A percentile compares a stretch with the other conserved stretches of the same genome.
These are phyloP conservation scores for Stratiomys singularior DNA, from an alignment of 2,888 invertebrate genomes.

Conservation along the genomic window DNA sequence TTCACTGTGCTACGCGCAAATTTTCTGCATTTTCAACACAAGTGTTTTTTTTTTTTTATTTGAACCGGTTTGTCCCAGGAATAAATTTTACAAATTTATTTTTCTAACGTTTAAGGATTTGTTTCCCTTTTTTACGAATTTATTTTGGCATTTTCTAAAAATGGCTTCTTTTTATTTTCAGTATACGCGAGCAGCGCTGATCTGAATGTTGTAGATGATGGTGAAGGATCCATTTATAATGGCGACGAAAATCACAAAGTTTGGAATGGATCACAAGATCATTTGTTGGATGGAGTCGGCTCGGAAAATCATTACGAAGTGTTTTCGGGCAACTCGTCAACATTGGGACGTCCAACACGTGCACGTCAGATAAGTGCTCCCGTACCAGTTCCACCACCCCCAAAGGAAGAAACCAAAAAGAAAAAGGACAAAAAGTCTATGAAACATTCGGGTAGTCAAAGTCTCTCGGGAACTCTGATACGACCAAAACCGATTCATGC, in stretches of 20 bases:
- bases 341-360: conserved; percentile 74
- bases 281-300: conserved; percentile 72
- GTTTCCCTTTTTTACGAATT: too few species aligned
- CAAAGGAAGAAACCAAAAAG: conserved; percentile 75
- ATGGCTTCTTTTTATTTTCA: conserved; percentile 54
- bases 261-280: conserved; percentile 85
- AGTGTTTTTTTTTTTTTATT: too few species aligned
- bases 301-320: conserved; percentile 78
- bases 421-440: conserved; percentile 66
- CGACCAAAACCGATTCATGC: conserved; percentile 65
- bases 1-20: too few species aligned
- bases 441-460: conserved; percentile 63
- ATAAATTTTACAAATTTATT: too few species aligned
- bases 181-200: conserved; percentile 66
- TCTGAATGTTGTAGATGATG: conserved; percentile 69
- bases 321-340: conserved; percentile 67
- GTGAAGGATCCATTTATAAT: conserved; percentile 86
- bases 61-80: too few species aligned
- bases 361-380: conserved; percentile 85
- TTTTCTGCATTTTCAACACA: too few species aligned
- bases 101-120: too few species aligned
- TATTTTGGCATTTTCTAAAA: too few species aligned
- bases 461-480: conserved; percentile 65
- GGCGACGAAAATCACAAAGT: conserved; percentile 95
- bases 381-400: conserved; percentile 85